Evolutionary conservation across 2,113 vertebrate species (phyloP), one percentile per base, ranked within the genome.

Genomic region (Cathartes aura): DNA sequence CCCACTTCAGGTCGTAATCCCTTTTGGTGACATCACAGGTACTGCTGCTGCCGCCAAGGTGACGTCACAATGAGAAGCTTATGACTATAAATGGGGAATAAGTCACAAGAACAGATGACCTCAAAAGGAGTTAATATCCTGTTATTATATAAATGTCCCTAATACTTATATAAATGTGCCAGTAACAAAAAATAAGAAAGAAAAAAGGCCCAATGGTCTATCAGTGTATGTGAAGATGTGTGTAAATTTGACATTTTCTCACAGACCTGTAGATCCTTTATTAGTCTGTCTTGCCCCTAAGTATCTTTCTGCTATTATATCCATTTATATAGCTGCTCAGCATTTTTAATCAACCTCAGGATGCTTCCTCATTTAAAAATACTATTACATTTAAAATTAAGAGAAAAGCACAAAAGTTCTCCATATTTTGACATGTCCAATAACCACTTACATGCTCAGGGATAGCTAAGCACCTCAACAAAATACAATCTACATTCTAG

Each of bases 31-130:
- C 94, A 96, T 96, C 94, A 96, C 78, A 96, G 87, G 63, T 82
- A 24, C 26, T 34, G 78, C 32, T 38, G 29, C 1, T 2, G 81
- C 60, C 3, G 27, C 78, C 90, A 75, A 42, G 71, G 74, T 97
- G 97, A 97, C 88, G 90, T 95, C 94, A 96, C 66, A 74, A 86
- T 50, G 70, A 91, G 83, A 45, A 92, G 93, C 78, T 97, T 97
- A 87, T 73, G 66, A 27, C 76, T 91, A 71, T 59, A 68, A 93
- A 92, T 67, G 87, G 43, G 42, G 67, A 90, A 82, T 75, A 93
- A 93, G 68, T 43, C 68, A 53, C 43, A 63, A 73, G 89, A 78
- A 93, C 55, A 88, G 87, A 89, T 40, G 92, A 95, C 81, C 94
- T 94, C 82, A 90, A 89, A 97, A 72, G 59, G 78, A 94, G 27